Evolutionary conservation across 2,797 vertebrate genomes (phyloP).

Genomic region (Anguilla megastoma): DNA sequence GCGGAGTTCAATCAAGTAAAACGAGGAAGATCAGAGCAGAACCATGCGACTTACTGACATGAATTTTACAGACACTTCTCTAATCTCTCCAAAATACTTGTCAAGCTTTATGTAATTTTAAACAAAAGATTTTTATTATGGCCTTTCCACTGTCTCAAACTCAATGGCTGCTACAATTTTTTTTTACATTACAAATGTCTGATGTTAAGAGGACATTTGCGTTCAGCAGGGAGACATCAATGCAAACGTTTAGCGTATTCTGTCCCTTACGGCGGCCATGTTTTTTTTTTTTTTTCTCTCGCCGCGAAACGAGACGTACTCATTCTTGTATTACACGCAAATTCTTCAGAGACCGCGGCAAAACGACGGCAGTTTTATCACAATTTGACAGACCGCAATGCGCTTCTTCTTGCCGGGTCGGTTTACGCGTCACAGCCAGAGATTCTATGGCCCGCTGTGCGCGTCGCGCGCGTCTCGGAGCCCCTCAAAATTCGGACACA

Average conservation of each 20-base stretch:
- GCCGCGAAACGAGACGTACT: too few relatives aligned
- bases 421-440: background rate
- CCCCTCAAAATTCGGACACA: background rate
- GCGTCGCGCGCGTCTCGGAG: background rate
- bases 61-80: background rate
- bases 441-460: background rate
- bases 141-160: background rate
- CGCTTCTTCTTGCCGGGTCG: background rate
- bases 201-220: background rate
- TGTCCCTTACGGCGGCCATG: background rate
- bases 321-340: background rate
- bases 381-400: background rate
- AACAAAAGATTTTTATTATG: background rate
- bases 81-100: conserved; percentile 8
- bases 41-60: background rate
- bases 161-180: background rate
- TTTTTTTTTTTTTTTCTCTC: background rate
- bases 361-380: background rate
- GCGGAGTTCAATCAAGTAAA: background rate
- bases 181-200: background rate
- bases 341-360: background rate
- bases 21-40: background rate
- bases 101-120: background rate
- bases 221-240: background rate
- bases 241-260: background rate